A percentile compares a stretch with the other conserved stretches of the same genome.
Evolutionary conservation across 1,140 invertebrate species (phyloP).

Genomic region (Drosophila takahashii): DNA sequence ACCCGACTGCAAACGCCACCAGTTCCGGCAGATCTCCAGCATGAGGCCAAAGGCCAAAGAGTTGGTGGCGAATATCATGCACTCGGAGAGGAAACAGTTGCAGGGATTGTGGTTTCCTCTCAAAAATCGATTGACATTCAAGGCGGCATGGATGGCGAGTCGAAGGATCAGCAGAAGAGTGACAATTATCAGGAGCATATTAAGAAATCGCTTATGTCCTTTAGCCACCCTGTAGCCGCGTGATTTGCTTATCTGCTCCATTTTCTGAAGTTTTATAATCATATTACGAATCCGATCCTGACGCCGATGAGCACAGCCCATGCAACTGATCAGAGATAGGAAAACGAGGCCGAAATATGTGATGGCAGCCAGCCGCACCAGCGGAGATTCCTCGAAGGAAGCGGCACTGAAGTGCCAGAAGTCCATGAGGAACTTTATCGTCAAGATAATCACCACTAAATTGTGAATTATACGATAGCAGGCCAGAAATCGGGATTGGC

Average conservation of each 20-base stretch:
- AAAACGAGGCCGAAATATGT: neutral
- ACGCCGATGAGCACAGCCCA: constrained; percentile 16
- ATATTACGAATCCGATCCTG: constrained; percentile 30
- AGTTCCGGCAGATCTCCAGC: constrained; percentile 17
- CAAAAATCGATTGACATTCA: constrained; percentile 14
- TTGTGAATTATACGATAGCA: constrained; percentile 20
- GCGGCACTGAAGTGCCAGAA: constrained; percentile 29
- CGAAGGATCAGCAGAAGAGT: constrained; percentile 20
- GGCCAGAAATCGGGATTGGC: constrained; percentile 2
- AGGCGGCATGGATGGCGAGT: constrained; percentile 9
- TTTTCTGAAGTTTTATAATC: constrained; percentile 4
- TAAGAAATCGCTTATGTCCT: neutral
- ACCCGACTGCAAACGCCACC: constrained; percentile 19
- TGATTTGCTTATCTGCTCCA: constrained; percentile 5
- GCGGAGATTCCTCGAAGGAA: constrained; percentile 7
- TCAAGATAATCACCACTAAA: constrained; percentile 11
- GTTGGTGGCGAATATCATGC: constrained; percentile 24
- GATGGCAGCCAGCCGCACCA: constrained; percentile 18
- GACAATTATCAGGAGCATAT: neutral
- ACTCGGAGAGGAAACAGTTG: constrained; percentile 37
- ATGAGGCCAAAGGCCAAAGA: constrained; percentile 23
- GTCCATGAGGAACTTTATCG: constrained; percentile 18
- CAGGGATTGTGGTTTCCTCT: constrained; percentile 22
- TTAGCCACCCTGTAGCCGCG: neutral
- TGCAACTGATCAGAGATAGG: constrained; percentile 13